Conservation (phyloP, 2,888 invertebrate species). For the Synergus umbraculus region DNA sequence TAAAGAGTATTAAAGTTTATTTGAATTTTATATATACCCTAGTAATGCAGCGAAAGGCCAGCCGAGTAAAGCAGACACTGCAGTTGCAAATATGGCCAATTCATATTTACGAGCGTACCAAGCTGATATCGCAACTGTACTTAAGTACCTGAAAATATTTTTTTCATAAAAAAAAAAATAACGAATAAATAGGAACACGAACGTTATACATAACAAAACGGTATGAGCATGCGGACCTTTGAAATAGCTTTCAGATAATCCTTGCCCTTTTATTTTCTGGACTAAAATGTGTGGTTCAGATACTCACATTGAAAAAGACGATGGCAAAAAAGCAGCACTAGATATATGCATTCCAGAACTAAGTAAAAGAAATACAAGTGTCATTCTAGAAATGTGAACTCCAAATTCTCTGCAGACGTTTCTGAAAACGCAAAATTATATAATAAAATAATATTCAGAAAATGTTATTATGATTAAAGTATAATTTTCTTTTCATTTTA, state of each 20-base stretch:
- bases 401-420: slow-evolving; percentile 94
- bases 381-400: slow-evolving; percentile 90
- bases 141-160: slow-evolving; percentile 81
- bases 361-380: slow-evolving; percentile 88
- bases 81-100: slow-evolving; percentile 89
- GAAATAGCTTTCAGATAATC: too few relatives aligned
- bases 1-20: not conserved
- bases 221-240: too few relatives aligned
- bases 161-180: slow-evolving; percentile 14
- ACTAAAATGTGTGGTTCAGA: not conserved
- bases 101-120: slow-evolving; percentile 92
- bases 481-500: not conserved
- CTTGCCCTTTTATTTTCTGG: slow-evolving; percentile 23
- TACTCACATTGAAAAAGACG: slow-evolving; percentile 91
- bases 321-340: slow-evolving; percentile 93
- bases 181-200: too few relatives aligned
- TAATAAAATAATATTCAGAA: slow-evolving; percentile 32
- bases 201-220: too few relatives aligned
- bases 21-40: slow-evolving; percentile 79
- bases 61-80: slow-evolving; percentile 88
- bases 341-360: slow-evolving; percentile 95
- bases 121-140: slow-evolving; percentile 89
- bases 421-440: slow-evolving; percentile 78
- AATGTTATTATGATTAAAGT: not conserved
- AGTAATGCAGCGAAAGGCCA: slow-evolving; percentile 99